Evolutionary conservation across 2,797 vertebrate genomes (phyloP).

Genomic region (Acrocephalus scirpaceus): DNA sequence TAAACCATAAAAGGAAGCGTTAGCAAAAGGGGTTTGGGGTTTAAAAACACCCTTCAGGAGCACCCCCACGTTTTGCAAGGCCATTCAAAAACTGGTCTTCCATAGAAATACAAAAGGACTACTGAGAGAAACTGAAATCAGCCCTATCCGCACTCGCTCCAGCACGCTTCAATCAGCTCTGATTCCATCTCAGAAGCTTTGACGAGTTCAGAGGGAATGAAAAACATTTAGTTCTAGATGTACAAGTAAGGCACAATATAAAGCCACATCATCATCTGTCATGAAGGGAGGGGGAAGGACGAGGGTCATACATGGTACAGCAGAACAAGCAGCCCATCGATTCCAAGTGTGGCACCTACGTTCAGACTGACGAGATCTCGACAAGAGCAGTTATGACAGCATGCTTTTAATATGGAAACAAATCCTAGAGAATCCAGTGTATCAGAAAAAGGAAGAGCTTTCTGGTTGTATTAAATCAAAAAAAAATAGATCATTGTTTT

Average conservation of each 20-base stretch:
- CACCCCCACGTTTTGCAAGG: slow-evolving; percentile 72
- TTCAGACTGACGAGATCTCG: slow-evolving; percentile 74
- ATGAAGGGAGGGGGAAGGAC: slow-evolving; percentile 76
- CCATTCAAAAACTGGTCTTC: slow-evolving; percentile 78
- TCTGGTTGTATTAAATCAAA: slow-evolving; percentile 65
- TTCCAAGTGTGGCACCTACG: slow-evolving; percentile 78
- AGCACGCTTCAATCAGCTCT: slow-evolving; percentile 70
- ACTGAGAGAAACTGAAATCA: slow-evolving; percentile 68
- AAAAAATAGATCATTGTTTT: slow-evolving; percentile 71
- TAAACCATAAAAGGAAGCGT: slow-evolving; percentile 70
- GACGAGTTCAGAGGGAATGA: slow-evolving; percentile 73
- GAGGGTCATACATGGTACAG: slow-evolving; percentile 80
- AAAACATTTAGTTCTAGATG: slow-evolving; percentile 75
- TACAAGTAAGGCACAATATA: slow-evolving; percentile 88
- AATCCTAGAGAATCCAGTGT: slow-evolving; percentile 82
- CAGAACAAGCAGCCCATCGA: slow-evolving; percentile 74
- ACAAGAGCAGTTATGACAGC: slow-evolving; percentile 76
- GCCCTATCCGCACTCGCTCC: slow-evolving; percentile 68
- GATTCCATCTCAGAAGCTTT: slow-evolving; percentile 70
- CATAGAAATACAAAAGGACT: slow-evolving; percentile 74
- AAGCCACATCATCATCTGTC: slow-evolving; percentile 84
- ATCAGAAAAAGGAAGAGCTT: slow-evolving; percentile 77
- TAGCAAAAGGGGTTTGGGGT: slow-evolving; percentile 54
- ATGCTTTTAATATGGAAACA: slow-evolving; percentile 79
- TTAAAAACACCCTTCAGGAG: slow-evolving; percentile 63